phyloP scores from a whole-genome alignment of 2,797 vertebrate species.

The Australoheros facetus region DNA sequence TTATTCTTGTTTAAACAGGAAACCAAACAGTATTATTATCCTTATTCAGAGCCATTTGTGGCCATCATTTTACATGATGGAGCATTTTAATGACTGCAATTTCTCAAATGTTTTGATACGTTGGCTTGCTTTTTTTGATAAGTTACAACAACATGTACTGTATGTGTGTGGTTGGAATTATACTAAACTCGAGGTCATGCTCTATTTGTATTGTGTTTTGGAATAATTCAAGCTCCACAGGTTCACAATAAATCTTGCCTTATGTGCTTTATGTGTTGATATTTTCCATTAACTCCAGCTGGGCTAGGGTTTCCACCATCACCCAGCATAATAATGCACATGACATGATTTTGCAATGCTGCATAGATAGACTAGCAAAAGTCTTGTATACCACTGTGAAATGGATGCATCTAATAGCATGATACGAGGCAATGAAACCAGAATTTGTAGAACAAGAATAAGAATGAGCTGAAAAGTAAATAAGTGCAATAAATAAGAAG shows the following conservation, averaged over 20 bases:
- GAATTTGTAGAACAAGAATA: not conserved
- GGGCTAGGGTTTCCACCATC: conserved; percentile 1
- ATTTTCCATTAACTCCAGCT: conserved; percentile 38
- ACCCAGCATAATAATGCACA: not conserved
- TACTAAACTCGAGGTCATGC: conserved; percentile 20
- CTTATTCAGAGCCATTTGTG: conserved; percentile 27
- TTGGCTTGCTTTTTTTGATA: conserved; percentile 14
- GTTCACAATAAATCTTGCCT: conserved; percentile 35
- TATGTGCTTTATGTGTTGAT: conserved; percentile 35
- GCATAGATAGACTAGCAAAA: not conserved
- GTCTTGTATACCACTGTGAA: not conserved
- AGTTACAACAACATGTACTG: conserved; percentile 5
- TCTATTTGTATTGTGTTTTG: conserved; percentile 24
- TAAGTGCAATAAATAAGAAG: not conserved
- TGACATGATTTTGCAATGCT: conserved; percentile 2
- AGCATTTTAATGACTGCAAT: conserved; percentile 1
- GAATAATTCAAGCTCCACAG: conserved; percentile 28
- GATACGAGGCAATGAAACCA: not conserved
- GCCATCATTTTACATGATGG: conserved; percentile 33
- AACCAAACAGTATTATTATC: conserved; percentile 25
- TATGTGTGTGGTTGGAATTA: conserved; percentile 17
- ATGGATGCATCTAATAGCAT: not conserved
- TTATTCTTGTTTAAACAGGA: conserved; percentile 30
- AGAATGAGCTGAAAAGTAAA: not conserved
- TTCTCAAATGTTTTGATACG: conserved; percentile 28